Evolutionary conservation across 2,797 vertebrate species (phyloP).

Genomic region (Cuniculus paca): DNA sequence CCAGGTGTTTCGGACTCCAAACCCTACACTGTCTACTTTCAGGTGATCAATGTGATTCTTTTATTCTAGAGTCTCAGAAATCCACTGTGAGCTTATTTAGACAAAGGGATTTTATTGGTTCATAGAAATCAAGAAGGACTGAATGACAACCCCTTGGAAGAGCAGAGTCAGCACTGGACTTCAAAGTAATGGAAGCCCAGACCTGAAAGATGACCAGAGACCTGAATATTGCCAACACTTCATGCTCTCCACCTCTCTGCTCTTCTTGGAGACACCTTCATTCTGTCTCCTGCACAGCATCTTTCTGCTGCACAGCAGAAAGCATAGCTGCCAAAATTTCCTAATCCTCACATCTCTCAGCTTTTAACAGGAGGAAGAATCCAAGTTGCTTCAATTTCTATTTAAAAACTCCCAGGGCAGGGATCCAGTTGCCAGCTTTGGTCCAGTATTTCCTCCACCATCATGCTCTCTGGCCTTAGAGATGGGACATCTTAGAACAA

Average conservation of each 20-base stretch:
- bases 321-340: neutral
- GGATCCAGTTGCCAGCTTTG: neutral
- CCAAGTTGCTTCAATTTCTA: neutral
- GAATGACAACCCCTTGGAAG: neutral
- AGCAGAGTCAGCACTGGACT: neutral
- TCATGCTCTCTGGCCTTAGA: neutral
- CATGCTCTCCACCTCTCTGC: neutral
- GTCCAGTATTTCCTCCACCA: neutral
- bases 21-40: neutral
- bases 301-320: neutral
- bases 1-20: neutral
- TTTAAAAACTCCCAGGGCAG: neutral
- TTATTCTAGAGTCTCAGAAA: conserved; percentile 21
- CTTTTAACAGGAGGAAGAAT: neutral
- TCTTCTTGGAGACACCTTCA: neutral
- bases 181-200: neutral
- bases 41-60: neutral
- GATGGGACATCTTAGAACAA: neutral
- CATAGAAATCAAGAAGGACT: neutral
- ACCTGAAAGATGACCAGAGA: neutral
- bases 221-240: neutral
- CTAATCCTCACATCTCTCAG: neutral
- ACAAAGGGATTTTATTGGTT: neutral
- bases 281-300: neutral
- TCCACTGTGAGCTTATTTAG: neutral